Evolutionary conservation across 2,113 vertebrate genomes (phyloP).

Genomic region (Bubo scandiacus): DNA sequence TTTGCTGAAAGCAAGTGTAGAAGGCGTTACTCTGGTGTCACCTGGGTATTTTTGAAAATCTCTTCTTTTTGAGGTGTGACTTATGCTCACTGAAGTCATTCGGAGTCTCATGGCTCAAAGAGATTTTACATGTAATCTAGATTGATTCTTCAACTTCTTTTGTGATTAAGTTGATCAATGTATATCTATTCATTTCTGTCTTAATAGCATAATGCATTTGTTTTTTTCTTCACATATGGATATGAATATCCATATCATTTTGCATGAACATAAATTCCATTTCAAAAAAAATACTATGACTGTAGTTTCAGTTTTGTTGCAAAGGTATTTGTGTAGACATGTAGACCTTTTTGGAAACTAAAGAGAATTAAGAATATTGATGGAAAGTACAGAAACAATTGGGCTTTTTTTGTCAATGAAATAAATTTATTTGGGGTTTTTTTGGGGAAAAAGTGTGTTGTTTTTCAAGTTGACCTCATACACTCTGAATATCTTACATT

Average conservation of each 20-base stretch:
- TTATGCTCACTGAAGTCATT: not conserved
- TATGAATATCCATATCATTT: not conserved
- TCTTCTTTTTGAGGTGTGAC: not conserved
- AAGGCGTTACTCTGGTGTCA: not conserved
- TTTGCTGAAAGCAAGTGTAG: not conserved
- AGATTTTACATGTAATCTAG: not conserved
- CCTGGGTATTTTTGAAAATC: not conserved
- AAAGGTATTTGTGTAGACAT: not conserved
- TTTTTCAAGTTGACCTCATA: not conserved
- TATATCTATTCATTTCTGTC: not conserved
- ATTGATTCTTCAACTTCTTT: not conserved
- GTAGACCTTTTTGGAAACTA: not conserved
- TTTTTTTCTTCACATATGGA: not conserved
- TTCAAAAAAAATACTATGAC: not conserved
- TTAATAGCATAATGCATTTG: not conserved
- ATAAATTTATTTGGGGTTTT: not conserved
- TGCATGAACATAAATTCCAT: not conserved
- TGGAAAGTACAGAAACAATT: not conserved
- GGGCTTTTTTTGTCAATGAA: accelerated
- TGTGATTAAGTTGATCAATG: not conserved
- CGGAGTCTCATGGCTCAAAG: not conserved
- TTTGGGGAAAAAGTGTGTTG: accelerated
- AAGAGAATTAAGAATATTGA: not conserved
- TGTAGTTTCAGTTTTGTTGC: not conserved
- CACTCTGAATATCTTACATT: not conserved